Evolutionary conservation across 1,140 invertebrate species (phyloP).

Genomic region (Platyscapa corneri): DNA sequence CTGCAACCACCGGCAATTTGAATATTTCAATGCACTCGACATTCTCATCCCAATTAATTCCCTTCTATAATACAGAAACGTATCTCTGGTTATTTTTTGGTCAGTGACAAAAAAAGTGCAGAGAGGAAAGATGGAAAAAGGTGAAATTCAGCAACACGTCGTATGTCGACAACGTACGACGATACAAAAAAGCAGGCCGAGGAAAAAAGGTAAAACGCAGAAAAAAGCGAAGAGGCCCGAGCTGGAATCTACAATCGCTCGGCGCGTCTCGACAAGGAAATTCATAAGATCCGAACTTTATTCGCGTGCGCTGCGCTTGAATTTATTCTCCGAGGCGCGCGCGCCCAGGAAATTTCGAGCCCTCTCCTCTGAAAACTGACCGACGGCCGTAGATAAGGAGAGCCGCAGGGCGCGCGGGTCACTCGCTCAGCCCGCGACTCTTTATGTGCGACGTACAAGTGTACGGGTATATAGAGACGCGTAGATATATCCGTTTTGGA

Average conservation of each 20-base stretch:
- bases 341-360: slow-evolving; percentile 41
- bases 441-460: slow-evolving; percentile 34
- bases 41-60: slow-evolving; percentile 42
- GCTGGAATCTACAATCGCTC: slow-evolving; percentile 45
- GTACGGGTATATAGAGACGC: slow-evolving; percentile 36
- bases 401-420: slow-evolving; percentile 28
- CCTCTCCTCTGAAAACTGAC: slow-evolving; percentile 42
- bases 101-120: not conserved
- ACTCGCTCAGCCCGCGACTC: slow-evolving; percentile 25
- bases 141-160: not conserved
- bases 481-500: slow-evolving; percentile 50
- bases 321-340: slow-evolving; percentile 37
- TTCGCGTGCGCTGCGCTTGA: slow-evolving; percentile 39
- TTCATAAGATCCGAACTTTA: slow-evolving; percentile 54
- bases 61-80: slow-evolving; percentile 22
- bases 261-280: slow-evolving; percentile 45
- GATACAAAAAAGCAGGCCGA: not conserved
- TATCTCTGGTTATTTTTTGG: slow-evolving; percentile 20
- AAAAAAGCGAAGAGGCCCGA: not conserved
- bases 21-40: no score
- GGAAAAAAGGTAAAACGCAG: not conserved
- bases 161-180: slow-evolving; percentile 3
- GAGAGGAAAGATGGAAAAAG: not conserved
- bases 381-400: slow-evolving; percentile 47
- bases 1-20: not conserved